phyloP scores from a whole-genome alignment of 2,797 vertebrate genomes.

The Morelia viridis region DNA sequence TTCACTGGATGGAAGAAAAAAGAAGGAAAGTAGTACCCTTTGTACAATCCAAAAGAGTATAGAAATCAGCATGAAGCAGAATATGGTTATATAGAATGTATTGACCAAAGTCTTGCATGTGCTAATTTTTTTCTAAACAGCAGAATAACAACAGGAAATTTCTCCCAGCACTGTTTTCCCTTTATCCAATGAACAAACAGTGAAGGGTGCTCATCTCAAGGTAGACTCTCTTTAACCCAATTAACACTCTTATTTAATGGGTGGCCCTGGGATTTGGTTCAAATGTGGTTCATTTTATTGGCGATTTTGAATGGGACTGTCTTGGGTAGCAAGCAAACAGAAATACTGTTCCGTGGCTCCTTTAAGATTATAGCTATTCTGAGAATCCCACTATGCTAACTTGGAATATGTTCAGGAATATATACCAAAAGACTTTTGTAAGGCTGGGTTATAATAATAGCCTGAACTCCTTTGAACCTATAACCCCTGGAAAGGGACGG shows the following conservation, averaged over 20 bases:
- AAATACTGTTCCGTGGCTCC: background rate
- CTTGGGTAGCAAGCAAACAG: background rate
- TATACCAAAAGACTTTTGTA: background rate
- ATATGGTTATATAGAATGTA: constrained; percentile 39
- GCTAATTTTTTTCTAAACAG: background rate
- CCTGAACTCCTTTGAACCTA: background rate
- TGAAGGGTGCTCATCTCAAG: background rate
- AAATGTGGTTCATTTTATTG: background rate
- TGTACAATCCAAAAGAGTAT: constrained; percentile 47
- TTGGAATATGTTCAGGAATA: background rate
- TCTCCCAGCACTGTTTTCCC: constrained; percentile 9
- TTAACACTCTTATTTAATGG: background rate
- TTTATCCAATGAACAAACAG: constrained; percentile 2
- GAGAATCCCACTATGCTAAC: background rate
- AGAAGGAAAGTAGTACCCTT: constrained; percentile 26
- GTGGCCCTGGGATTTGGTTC: background rate
- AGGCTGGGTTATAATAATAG: background rate
- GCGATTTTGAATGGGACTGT: background rate
- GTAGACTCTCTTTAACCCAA: background rate
- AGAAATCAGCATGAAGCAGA: constrained; percentile 40
- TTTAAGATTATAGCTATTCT: background rate
- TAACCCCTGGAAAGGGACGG: background rate
- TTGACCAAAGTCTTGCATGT: background rate
- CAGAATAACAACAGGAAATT: background rate
- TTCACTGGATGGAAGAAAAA: constrained; percentile 44